Conservation (phyloP, 2,797 vertebrate genomes). For the Heteromormyrus szaboi region DNA sequence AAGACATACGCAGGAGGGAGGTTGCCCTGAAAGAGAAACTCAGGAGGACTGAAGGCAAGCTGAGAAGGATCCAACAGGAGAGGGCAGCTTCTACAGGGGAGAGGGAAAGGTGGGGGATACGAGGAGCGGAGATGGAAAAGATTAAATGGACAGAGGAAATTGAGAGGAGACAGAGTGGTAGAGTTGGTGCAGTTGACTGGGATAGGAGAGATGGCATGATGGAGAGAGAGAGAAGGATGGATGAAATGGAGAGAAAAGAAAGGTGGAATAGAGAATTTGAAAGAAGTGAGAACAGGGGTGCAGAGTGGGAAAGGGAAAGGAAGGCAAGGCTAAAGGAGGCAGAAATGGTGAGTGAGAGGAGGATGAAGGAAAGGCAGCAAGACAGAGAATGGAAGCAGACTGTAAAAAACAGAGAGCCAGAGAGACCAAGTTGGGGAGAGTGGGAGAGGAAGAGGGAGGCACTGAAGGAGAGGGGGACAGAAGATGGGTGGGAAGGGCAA, state of each 20-base stretch:
- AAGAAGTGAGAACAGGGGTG: background rate
- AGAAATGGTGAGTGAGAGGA: slow-evolving; percentile 21
- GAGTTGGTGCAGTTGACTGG: background rate
- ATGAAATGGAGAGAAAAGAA: slow-evolving; percentile 18
- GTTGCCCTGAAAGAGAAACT: slow-evolving; percentile 66
- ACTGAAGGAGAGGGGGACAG: slow-evolving; percentile 6
- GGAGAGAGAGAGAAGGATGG: background rate
- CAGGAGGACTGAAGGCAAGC: slow-evolving; percentile 53
- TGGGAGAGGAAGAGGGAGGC: background rate
- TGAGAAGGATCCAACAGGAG: slow-evolving; percentile 60
- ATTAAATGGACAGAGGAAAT: background rate
- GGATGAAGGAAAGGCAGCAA: slow-evolving; percentile 17
- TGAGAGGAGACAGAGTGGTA: slow-evolving; percentile 17
- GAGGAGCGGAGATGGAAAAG: slow-evolving; percentile 25
- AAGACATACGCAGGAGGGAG: slow-evolving; percentile 64
- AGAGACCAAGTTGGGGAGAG: slow-evolving; percentile 24
- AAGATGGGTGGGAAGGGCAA: slow-evolving; percentile 20
- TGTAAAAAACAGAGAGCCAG: slow-evolving; percentile 23
- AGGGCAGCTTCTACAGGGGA: slow-evolving; percentile 31
- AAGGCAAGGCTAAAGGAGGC: slow-evolving; percentile 6
- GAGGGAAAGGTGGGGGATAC: slow-evolving; percentile 34
- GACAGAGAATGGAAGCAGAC: background rate
- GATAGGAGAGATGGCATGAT: slow-evolving; percentile 28
- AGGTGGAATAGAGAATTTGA: slow-evolving; percentile 24
- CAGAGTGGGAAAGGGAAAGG: slow-evolving; percentile 18